These are phyloP conservation scores for Indicator maculatus DNA, from an alignment of 2,113 vertebrate genomes.

Conservation along the genomic window DNA sequence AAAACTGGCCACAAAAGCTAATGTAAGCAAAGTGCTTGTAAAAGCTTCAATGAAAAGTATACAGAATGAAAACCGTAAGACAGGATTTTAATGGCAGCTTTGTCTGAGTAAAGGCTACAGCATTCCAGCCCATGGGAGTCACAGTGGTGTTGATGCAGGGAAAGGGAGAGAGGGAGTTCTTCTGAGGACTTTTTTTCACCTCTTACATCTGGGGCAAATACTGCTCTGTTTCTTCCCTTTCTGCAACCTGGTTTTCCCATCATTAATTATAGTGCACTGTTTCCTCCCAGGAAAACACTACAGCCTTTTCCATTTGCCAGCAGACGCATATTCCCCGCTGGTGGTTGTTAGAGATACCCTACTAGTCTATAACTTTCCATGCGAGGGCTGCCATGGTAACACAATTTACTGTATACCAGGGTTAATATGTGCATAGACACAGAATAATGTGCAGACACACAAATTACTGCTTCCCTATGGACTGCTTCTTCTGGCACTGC, in stretches of 20 bases:
- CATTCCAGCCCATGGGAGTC: neutral
- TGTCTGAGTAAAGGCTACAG: neutral
- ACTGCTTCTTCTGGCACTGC: constrained; percentile 53
- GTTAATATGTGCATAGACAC: constrained; percentile 71
- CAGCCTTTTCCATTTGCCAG: constrained; percentile 6
- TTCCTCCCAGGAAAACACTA: neutral
- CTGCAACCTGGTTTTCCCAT: neutral
- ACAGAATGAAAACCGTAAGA: neutral
- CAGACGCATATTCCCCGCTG: constrained; percentile 21
- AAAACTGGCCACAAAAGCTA: neutral
- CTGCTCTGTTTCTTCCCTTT: neutral
- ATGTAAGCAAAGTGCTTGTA: neutral
- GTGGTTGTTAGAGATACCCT: constrained; percentile 53
- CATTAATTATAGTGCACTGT: neutral
- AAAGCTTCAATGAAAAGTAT: neutral
- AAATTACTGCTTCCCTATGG: constrained; percentile 56
- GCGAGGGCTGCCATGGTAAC: constrained; percentile 60
- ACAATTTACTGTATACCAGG: constrained; percentile 68
- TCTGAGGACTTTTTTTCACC: neutral
- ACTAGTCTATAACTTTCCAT: constrained; percentile 42
- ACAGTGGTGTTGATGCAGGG: neutral
- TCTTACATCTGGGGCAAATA: neutral
- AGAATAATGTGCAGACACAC: constrained; percentile 68
- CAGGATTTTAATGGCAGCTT: constrained; percentile 22
- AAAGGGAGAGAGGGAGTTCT: neutral